Percentiles rank a stretch among this genome's conserved stretches.
These are phyloP conservation scores for Galeopterus variegatus DNA, from an alignment of 2,113 vertebrate species.

Conservation along the genomic window DNA sequence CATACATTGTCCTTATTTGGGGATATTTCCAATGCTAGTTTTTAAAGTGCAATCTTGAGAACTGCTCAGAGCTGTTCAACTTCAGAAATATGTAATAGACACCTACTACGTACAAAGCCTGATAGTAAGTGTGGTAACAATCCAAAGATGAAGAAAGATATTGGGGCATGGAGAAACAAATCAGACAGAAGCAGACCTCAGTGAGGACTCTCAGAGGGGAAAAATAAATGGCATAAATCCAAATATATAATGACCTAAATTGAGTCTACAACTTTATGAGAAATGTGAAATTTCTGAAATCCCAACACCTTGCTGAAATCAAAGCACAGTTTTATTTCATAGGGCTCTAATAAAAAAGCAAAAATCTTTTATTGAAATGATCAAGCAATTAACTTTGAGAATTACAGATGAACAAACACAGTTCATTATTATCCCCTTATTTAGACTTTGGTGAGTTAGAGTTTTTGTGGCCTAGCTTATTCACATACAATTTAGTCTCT, in stretches of 20 bases:
- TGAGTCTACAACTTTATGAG: background rate
- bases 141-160: background rate
- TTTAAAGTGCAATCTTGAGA: background rate
- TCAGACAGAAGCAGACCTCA: background rate
- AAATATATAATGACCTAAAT: background rate
- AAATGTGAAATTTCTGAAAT: background rate
- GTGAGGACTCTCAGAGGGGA: background rate
- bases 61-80: background rate
- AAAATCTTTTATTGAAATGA: background rate
- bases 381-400: background rate
- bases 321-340: background rate
- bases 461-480: background rate
- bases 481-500: background rate
- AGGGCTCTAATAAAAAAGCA: conserved; percentile 12
- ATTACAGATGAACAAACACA: conserved; percentile 33
- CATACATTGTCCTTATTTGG: background rate
- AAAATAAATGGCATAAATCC: background rate
- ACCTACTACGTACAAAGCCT: background rate
- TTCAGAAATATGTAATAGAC: background rate
- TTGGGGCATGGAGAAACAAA: background rate
- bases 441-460: background rate
- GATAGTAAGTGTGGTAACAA: background rate
- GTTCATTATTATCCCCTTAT: background rate
- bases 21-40: background rate
- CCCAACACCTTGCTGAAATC: background rate